Evolutionary conservation across 2,113 vertebrate species (phyloP), one percentile per base, ranked within the genome.

Genomic region (Leptocoma aspasia): DNA sequence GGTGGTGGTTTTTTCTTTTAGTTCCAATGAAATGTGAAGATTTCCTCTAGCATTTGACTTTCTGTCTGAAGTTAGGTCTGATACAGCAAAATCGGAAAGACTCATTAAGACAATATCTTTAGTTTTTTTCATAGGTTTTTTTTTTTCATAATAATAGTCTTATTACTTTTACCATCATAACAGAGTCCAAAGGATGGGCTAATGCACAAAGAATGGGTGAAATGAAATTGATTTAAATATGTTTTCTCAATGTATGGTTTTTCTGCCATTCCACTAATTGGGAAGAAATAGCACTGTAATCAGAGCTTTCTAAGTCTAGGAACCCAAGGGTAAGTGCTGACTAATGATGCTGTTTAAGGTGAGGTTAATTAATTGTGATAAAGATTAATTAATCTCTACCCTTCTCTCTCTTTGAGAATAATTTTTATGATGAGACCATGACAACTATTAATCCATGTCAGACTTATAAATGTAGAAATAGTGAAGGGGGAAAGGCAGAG

Each of bases 291-390:
- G 10, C 35, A 45, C 28, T 37, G 33, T 54, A 90, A 81, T 86
- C 39, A 77, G 24, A 76, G 23, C 35, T 93, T 92, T 91, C 24
- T 47, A 42, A 86, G 13, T 53, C 52, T 78, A 65, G 72, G 17
- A 73, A 80, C 21, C 16, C 41, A 22, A 80, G 47, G 45, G 64
- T 84, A 88, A 84, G 35, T 80, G 23, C 26, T 94, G 49, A 91
- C 90, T 95, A 88, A 94, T 63, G 33, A 15, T 88, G 39, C 12
- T 93, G 20, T 89, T 90, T 88, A 94, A 93, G 24, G 8, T 71
- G 64, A 92, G 45, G 84, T 89, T 96, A 95, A 96, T 96, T 93
- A 84, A 63, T 81, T 83, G 10, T 88, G 68, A 90, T 86, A 82
- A 87, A 81, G 47, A 89, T 77, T 93, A 92, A 89, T 91, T 92